Evolutionary conservation across 2,113 vertebrate species (phyloP).

Genomic region (Actenoides lindsayi): DNA sequence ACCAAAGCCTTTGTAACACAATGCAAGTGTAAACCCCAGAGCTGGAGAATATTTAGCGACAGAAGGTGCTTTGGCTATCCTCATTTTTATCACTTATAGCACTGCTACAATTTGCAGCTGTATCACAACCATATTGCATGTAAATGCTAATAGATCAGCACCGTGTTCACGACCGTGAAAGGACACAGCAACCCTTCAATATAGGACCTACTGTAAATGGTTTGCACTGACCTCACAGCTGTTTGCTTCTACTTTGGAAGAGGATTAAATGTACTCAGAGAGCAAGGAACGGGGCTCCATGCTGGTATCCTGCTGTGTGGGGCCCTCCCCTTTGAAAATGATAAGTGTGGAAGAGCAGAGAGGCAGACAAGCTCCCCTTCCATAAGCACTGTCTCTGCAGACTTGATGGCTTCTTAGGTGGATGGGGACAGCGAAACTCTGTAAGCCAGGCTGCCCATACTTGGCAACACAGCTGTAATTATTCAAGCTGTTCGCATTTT

Average conservation of each 20-base stretch:
- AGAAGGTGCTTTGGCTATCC: neutral
- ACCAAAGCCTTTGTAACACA: neutral
- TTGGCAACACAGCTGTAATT: neutral
- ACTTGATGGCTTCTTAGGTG: neutral
- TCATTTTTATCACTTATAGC: neutral
- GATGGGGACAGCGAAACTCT: neutral
- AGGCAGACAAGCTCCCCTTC: neutral
- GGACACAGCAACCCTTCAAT: neutral
- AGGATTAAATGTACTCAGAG: neutral
- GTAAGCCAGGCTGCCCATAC: neutral
- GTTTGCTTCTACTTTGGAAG: neutral
- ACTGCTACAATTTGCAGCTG: neutral
- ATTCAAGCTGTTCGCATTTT: neutral
- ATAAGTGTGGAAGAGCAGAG: neutral
- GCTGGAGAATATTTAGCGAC: neutral
- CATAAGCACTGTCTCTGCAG: neutral
- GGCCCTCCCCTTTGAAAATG: neutral
- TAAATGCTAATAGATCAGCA: neutral
- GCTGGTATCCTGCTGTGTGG: neutral
- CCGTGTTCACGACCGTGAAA: neutral
- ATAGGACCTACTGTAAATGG: neutral
- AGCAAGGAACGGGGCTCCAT: neutral
- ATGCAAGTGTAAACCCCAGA: neutral
- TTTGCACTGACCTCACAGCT: neutral
- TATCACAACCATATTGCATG: neutral